These are phyloP conservation scores for Sphenopsis melanotis DNA, from an alignment of 2,797 vertebrate species.

Conservation along the genomic window DNA sequence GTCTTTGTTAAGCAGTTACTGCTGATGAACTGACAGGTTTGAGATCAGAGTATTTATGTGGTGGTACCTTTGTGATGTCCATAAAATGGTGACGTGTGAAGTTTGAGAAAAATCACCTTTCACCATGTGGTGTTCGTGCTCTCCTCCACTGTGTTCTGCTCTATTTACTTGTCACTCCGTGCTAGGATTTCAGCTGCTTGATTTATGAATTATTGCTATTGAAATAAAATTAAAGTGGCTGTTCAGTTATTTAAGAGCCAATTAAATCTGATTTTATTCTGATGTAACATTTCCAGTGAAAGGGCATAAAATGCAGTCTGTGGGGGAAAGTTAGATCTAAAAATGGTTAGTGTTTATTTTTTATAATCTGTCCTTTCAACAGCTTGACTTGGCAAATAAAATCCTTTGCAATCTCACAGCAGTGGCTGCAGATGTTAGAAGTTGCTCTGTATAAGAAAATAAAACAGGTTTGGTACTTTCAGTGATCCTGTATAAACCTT, in stretches of 20 bases:
- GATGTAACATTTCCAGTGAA: conserved; percentile 11
- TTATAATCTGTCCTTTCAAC: not conserved
- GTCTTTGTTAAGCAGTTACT: not conserved
- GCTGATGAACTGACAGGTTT: not conserved
- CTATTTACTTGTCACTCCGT: conserved; percentile 39
- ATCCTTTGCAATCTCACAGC: not conserved
- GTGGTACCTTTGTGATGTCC: not conserved
- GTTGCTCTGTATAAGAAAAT: not conserved
- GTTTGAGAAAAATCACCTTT: conserved; percentile 44
- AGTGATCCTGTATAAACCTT: not conserved
- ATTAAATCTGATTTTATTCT: conserved; percentile 53
- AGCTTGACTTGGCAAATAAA: not conserved
- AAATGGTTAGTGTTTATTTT: conserved; percentile 14
- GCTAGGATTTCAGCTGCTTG: not conserved
- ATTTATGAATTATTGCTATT: conserved; percentile 46
- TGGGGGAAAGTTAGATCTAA: not conserved
- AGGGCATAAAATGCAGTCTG: not conserved
- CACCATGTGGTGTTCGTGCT: not conserved
- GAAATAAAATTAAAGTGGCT: conserved; percentile 58
- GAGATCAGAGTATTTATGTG: not conserved
- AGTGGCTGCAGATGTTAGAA: not conserved
- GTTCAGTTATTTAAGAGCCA: conserved; percentile 59
- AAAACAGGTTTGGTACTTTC: not conserved
- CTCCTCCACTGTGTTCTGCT: conserved; percentile 12
- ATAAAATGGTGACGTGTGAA: not conserved